phyloP scores from a whole-genome alignment of 2,888 invertebrate species.

The Petrolisthes manimaculis region DNA sequence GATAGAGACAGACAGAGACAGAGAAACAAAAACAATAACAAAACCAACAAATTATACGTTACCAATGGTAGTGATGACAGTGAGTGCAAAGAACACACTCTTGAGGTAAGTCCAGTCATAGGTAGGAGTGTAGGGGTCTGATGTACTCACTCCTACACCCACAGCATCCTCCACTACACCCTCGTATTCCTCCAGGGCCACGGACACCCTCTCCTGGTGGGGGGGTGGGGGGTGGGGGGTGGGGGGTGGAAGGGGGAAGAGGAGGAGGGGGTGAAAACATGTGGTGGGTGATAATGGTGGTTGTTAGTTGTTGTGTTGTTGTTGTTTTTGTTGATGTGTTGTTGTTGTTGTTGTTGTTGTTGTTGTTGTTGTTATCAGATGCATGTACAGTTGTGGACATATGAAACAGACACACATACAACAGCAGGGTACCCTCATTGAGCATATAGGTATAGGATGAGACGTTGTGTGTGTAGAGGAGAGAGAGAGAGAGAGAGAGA shows the following conservation, averaged over 20 bases:
- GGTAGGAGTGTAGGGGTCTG: conserved; percentile 16
- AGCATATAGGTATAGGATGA: neutral
- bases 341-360: no score
- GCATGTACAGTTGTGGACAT: no score
- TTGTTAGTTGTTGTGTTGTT: no score
- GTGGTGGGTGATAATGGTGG: neutral
- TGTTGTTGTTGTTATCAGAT: no score
- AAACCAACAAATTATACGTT: conserved; percentile 67
- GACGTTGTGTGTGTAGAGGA: no score
- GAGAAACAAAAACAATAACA: neutral
- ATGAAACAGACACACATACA: no score
- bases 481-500: neutral
- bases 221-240: neutral
- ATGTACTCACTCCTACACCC: conserved; percentile 28
- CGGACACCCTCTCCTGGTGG: conserved; percentile 31
- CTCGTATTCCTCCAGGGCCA: conserved; percentile 56
- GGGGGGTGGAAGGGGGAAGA: neutral
- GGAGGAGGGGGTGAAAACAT: neutral
- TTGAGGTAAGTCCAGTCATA: conserved; percentile 81
- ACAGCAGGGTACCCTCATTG: neutral
- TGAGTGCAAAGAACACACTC: conserved; percentile 90
- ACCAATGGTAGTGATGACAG: conserved; percentile 92
- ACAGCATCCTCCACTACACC: conserved; percentile 35
- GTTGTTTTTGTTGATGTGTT: no score
- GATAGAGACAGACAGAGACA: neutral